Evolutionary conservation across 1,140 invertebrate genomes (phyloP).

Genomic region (Cataglyphis hispanica): DNA sequence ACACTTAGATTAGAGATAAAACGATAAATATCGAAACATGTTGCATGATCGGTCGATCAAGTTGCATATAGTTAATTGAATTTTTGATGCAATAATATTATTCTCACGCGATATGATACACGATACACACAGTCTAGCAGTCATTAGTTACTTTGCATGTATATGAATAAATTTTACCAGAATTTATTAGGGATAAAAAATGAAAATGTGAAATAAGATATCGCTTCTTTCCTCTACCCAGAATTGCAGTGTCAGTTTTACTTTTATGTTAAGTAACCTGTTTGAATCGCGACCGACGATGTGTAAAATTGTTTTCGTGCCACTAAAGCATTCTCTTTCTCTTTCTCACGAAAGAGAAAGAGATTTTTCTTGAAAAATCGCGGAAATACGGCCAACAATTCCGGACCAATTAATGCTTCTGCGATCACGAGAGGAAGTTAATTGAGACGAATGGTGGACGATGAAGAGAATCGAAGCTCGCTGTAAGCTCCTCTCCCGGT

Average conservation of each 20-base stretch:
- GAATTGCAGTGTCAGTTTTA: background rate
- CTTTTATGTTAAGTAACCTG: constrained; percentile 6
- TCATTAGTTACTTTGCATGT: constrained; percentile 11
- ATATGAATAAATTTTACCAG: constrained; percentile 4
- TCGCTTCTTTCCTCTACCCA: background rate
- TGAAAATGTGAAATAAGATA: constrained; percentile 30
- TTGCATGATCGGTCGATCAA: constrained; percentile 18
- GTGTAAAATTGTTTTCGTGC: constrained; percentile 1
- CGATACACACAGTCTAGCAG: constrained; percentile 1
- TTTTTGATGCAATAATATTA: constrained; percentile 18
- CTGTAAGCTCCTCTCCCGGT: constrained; percentile 19
- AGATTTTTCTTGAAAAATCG: constrained; percentile 30
- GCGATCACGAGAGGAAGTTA: constrained; percentile 47
- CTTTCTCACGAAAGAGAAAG: background rate
- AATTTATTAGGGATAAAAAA: background rate
- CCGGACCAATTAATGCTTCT: constrained; percentile 44
- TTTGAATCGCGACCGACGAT: background rate
- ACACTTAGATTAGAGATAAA: constrained; percentile 4
- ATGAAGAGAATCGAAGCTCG: constrained; percentile 38
- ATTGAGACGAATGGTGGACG: constrained; percentile 54
- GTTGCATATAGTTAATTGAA: constrained; percentile 30
- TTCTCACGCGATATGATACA: constrained; percentile 28
- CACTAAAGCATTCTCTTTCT: background rate
- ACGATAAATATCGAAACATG: background rate
- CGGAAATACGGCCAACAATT: constrained; percentile 38